Conservation (phyloP, 1,140 invertebrate species). For the Planococcus citri region DNA sequence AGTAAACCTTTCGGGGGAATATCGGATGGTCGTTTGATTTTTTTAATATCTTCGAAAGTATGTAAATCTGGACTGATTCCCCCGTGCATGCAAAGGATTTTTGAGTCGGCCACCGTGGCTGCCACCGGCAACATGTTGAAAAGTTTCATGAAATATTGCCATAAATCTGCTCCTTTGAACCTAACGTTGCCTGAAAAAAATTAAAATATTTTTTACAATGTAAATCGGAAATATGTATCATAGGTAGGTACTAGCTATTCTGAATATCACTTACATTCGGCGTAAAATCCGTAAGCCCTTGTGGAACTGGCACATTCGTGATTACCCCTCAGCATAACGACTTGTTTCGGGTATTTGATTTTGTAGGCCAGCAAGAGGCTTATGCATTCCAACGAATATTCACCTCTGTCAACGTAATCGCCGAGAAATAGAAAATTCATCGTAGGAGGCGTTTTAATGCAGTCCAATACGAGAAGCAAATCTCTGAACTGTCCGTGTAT, state of each 20-base stretch:
- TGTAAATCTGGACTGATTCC: conserved; percentile 45
- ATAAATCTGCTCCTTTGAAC: conserved; percentile 77
- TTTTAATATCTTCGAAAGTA: conserved; percentile 47
- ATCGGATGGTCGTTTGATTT: conserved; percentile 51
- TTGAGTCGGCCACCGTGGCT: conserved; percentile 37
- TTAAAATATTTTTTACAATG: too few species aligned
- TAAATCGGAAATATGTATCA: neutral
- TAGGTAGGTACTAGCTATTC: neutral
- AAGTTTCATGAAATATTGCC: conserved; percentile 58
- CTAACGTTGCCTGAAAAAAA: conserved; percentile 46
- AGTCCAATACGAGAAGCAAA: conserved; percentile 84
- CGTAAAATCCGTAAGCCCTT: conserved; percentile 76
- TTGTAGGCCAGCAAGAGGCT: conserved; percentile 81
- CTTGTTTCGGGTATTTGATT: conserved; percentile 92
- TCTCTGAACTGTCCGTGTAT: conserved; percentile 92
- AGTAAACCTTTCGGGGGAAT: conserved; percentile 52
- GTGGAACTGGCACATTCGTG: conserved; percentile 78
- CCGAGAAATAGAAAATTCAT: conserved; percentile 92
- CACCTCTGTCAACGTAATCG: conserved; percentile 81
- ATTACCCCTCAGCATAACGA: conserved; percentile 76
- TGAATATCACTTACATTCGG: conserved; percentile 58
- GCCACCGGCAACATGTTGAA: conserved; percentile 27
- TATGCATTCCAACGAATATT: conserved; percentile 72
- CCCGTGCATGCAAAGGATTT: conserved; percentile 49
- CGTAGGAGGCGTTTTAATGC: conserved; percentile 92